Evolutionary conservation across 2,797 vertebrate species (phyloP).

Genomic region (Chelon auratus): DNA sequence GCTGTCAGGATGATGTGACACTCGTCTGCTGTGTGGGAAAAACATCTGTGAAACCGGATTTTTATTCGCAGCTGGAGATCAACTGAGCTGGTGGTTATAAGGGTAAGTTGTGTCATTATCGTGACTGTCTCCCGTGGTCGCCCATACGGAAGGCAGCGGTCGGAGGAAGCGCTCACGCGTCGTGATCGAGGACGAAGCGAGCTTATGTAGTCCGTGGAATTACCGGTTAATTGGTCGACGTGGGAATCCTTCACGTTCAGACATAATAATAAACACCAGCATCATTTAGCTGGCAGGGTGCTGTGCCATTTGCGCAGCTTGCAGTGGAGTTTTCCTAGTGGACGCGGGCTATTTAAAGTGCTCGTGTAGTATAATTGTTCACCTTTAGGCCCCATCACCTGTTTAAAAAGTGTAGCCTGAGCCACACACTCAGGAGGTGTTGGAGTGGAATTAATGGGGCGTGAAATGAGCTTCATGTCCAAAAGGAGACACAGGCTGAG

Average conservation of each 20-base stretch:
- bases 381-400: constrained; percentile 48
- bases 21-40: constrained; percentile 41
- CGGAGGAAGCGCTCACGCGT: constrained; percentile 60
- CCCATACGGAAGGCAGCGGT: constrained; percentile 54
- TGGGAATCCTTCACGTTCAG: constrained; percentile 2
- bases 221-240: constrained; percentile 18
- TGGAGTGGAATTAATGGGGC: constrained; percentile 27
- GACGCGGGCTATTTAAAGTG: constrained; percentile 49
- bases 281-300: not conserved
- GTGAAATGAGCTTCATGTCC: constrained; percentile 24
- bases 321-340: constrained; percentile 35
- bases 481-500: constrained; percentile 3
- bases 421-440: not conserved
- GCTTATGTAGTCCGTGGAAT: constrained; percentile 32
- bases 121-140: constrained; percentile 43
- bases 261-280: not conserved
- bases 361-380: constrained; percentile 1
- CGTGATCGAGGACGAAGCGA: constrained; percentile 62
- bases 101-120: constrained; percentile 78
- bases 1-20: constrained; percentile 82
- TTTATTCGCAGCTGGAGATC: constrained; percentile 56
- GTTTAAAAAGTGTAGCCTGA: constrained; percentile 31
- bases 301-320: constrained; percentile 14
- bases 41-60: constrained; percentile 53
- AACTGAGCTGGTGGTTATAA: constrained; percentile 64